Evolutionary conservation across 1,140 invertebrate genomes (phyloP).

Genomic region (Brachionus angularis): DNA sequence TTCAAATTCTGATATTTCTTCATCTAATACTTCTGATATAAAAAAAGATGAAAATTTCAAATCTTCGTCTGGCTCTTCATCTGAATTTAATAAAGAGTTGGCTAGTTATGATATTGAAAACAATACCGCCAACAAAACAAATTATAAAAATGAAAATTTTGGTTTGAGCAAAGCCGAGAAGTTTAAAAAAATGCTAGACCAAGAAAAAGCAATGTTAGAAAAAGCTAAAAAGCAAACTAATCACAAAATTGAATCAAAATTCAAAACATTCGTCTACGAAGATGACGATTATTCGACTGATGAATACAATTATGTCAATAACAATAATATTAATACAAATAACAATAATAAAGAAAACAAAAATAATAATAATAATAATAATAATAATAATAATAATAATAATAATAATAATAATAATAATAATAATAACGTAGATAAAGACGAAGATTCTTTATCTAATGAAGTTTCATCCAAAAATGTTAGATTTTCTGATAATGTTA

Average conservation of each 20-base stretch:
- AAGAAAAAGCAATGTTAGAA: slow-evolving; percentile 29
- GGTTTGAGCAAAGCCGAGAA: slow-evolving; percentile 17
- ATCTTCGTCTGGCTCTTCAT: background rate
- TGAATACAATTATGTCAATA: slow-evolving; percentile 29
- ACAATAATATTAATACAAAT: background rate
- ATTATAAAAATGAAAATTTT: slow-evolving; percentile 15
- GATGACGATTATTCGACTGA: slow-evolving; percentile 30
- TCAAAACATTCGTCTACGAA: too few species aligned
- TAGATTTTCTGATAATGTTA: slow-evolving; percentile 39
- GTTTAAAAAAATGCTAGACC: slow-evolving; percentile 28
- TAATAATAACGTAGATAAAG: too few species aligned
- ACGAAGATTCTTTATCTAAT: slow-evolving; percentile 18
- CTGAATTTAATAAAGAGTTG: background rate
- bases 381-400: too few species aligned
- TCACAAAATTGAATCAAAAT: too few species aligned
- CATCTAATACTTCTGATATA: too few species aligned
- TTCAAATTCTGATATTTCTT: too few species aligned
- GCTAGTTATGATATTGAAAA: background rate
- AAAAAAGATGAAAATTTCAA: background rate
- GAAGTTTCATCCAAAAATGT: slow-evolving; percentile 42
- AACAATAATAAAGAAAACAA: too few species aligned
- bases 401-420: too few species aligned
- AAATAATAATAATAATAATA: too few species aligned
- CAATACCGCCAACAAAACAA: too few species aligned
- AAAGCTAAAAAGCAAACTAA: too few species aligned